These are phyloP conservation scores for Anoplopoma fimbria DNA, from an alignment of 2,113 vertebrate species.

Conservation along the genomic window DNA sequence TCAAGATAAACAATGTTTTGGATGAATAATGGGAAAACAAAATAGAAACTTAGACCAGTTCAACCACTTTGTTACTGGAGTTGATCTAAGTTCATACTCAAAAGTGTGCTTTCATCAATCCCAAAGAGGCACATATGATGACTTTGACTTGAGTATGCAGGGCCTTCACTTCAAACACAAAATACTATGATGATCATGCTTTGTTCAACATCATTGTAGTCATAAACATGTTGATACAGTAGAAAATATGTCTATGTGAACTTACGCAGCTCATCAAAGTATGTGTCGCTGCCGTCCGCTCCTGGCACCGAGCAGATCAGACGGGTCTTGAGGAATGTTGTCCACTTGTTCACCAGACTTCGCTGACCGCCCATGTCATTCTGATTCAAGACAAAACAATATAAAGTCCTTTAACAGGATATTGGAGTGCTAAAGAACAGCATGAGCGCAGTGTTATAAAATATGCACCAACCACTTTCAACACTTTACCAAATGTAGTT, in stretches of 20 bases:
- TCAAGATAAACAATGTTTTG: background rate
- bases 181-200: background rate
- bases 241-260: conserved; percentile 22
- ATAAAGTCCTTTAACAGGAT: background rate
- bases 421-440: too few species aligned
- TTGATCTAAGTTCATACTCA: background rate
- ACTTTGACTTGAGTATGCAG: background rate
- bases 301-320: conserved; percentile 92
- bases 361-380: conserved; percentile 96
- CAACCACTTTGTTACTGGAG: background rate
- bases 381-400: conserved; percentile 76
- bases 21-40: background rate
- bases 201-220: background rate
- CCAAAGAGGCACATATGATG: background rate
- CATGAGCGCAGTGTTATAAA: too few species aligned
- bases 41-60: background rate
- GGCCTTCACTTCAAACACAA: background rate
- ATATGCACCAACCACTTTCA: too few species aligned
- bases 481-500: too few species aligned
- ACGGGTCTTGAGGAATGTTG: conserved; percentile 95
- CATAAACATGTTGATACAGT: background rate
- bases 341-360: conserved; percentile 98
- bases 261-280: conserved; percentile 97
- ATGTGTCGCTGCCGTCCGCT: conserved; percentile 89
- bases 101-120: background rate